A percentile compares a stretch with the other conserved stretches of the same genome.
Evolutionary conservation across 2,888 invertebrate species (phyloP).

Genomic region (Sminthurinus aureus): DNA sequence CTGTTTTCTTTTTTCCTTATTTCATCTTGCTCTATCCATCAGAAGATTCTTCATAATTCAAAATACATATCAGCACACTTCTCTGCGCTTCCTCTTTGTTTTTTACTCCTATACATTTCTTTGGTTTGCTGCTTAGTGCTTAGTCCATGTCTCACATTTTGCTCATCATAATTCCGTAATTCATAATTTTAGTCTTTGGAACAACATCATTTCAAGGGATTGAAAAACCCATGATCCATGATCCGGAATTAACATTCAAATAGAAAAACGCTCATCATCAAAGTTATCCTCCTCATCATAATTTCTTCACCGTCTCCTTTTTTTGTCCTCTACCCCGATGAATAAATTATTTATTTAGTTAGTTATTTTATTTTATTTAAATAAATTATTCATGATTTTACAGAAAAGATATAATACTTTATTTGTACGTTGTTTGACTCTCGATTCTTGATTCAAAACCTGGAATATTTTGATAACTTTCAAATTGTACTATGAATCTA

Average conservation of each 20-base stretch:
- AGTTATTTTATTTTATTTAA: no score
- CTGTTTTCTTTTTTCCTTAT: constrained; percentile 16
- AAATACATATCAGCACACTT: neutral
- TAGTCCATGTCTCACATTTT: neutral
- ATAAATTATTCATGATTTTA: no score
- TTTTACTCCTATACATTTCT: neutral
- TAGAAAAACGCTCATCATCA: neutral
- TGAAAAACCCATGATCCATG: no score
- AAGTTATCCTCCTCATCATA: neutral
- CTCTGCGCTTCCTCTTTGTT: neutral
- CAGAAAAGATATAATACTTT: no score
- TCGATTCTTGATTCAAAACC: no score
- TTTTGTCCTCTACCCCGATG: neutral
- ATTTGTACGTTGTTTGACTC: no score
- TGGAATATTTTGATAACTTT: no score
- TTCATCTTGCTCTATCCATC: neutral
- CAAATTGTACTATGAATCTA: no score
- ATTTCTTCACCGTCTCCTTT: neutral
- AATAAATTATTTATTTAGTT: no score
- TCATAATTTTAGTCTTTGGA: neutral
- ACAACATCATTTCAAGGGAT: no score
- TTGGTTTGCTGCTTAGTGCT: neutral
- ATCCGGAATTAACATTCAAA: neutral
- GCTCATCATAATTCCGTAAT: neutral
- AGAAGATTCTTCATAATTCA: neutral